Base-by-base conservation (phyloP, 2,888 invertebrate genomes). In the Tiphia femorata region DNA sequence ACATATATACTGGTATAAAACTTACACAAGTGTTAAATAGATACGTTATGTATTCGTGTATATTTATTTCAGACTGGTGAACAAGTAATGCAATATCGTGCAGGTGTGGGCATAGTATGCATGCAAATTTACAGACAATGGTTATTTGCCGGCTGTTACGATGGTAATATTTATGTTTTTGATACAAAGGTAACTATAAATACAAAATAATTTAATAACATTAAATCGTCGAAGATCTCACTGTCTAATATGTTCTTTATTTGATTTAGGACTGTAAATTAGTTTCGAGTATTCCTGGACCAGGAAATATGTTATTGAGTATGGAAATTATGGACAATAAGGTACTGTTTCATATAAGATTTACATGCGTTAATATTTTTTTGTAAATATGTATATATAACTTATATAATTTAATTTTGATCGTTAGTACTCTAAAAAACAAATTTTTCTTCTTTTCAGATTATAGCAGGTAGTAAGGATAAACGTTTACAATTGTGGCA, bases 111-210 rank as follows among this genome's bases (percentile, higher is more conserved):
- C 12, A 90, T 91, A 41, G 90, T 91, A 30, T 91, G 92, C 61
- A 87, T 93, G 86, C 88, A 89, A 55, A 84, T 89, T 44, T 86
- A 87, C 37, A 87, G 88, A 64, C 88, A 90, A 30, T 85, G 89
- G 33, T 83, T 91, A 58, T 86, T 89, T 82, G 90, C 91, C 37
- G 92, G 92, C 64, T 93, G 92, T 84, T 92, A 92, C 80, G 92
- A 92, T 84, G 93, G 93, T 58, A 90, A 88, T 77, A 89, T 93
- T 70, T 93, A 92, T 80, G 87, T 92, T 56, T 90, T 90, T 81
- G 85, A 89, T 63, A 87, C 87, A 64, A 79, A 80, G 55, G 84
- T 84, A 64, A 62, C 17, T 47, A 20, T 20, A 16, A 21, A 1
- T 41, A 10, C 25, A 14, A 23, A 16, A 8, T 16, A 37, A 29